Base-by-base conservation (phyloP, 2,888 invertebrate species). In the Leptura quadrifasciata region DNA sequence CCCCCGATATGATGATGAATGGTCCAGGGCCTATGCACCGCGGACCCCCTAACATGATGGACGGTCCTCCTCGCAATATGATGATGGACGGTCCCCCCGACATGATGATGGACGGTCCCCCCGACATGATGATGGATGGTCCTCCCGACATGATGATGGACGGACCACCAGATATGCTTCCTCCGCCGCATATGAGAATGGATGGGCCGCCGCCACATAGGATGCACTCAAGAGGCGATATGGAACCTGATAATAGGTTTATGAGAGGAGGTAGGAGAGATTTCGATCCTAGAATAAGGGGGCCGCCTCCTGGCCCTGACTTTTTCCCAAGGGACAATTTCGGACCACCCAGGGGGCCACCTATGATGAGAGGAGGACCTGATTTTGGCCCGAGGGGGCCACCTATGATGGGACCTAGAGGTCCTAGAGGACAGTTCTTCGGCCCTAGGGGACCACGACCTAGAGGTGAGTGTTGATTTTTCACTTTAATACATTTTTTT, bases 341-440 rank as follows among this genome's bases (percentile, higher is more conserved):
- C 47, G 82, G 82, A 27, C 84, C 81, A 17, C 83, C 82, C 1
- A 75, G 80, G 31, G 80, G 80, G 20, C 81, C 77, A 12, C 81
- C 80, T 0, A 78, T 82, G 82, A 78, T 84, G 84, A 79, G 85
- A 67, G 85, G 88, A 67, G 85, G 87, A 21, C 85, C 85, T 2
- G 84, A 84, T 79, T 86, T 86, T 70, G 77, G 80, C 18, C 84
- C 83, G 3, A 82, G 86, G 65, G 82, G 81, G 35, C 77, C 81
- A 47, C 47, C 47, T n/a, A 47, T 47, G 76, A 79, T 83, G 78
- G 86, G 68, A 18, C 68, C 85, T 12, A 84, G 88, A 52, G 64
- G 74, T 15, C 82, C 82, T 39, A 78, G 82, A 76, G 84, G 83
- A 75, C 76, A 78, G 73, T 79, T 39, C 52, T 72, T 72, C 31